A percentile compares a stretch with the other conserved stretches of the same genome.
Evolutionary conservation across 2,113 vertebrate genomes (phyloP).

Genomic region (Perca schrenkii): DNA sequence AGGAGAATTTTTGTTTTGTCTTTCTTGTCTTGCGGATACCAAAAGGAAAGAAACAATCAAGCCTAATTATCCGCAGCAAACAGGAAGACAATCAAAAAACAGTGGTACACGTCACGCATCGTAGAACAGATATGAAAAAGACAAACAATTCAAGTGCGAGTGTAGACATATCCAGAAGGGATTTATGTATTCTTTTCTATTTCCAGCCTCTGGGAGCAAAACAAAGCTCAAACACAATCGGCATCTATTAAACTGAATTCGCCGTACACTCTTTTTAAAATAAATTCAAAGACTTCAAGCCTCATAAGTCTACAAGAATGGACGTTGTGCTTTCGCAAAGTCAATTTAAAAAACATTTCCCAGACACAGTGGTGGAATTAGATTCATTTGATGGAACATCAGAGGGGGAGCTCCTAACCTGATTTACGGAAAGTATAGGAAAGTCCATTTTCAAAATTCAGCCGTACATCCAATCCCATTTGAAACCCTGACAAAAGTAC

Average conservation of each 20-base stretch:
- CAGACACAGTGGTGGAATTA: slow-evolving; percentile 52
- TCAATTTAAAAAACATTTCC: slow-evolving; percentile 66
- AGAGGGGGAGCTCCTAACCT: slow-evolving; percentile 55
- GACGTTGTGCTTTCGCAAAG: slow-evolving; percentile 56
- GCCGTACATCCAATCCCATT: slow-evolving; percentile 67
- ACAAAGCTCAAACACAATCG: slow-evolving; percentile 36
- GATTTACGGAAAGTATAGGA: slow-evolving; percentile 60
- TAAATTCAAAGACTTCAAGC: slow-evolving; percentile 31
- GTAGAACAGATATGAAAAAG: not conserved
- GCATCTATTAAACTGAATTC: slow-evolving; percentile 27
- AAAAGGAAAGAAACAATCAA: not conserved
- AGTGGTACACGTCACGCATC: not conserved
- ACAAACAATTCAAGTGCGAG: slow-evolving; percentile 14
- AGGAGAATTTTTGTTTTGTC: not conserved
- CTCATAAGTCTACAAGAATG: slow-evolving; percentile 34
- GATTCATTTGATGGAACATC: slow-evolving; percentile 68
- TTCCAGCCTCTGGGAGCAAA: slow-evolving; percentile 7
- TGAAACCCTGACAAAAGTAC: slow-evolving; percentile 63
- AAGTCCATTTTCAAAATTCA: slow-evolving; percentile 63
- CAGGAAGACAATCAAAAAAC: slow-evolving; percentile 1
- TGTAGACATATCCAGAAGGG: slow-evolving; percentile 10
- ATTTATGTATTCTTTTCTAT: slow-evolving; percentile 33
- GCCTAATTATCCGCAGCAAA: slow-evolving; percentile 32
- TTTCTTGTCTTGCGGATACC: not conserved
- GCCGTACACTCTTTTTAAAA: slow-evolving; percentile 37